Conservation (phyloP, 2,113 vertebrate genomes). For the Colossoma macropomum region DNA sequence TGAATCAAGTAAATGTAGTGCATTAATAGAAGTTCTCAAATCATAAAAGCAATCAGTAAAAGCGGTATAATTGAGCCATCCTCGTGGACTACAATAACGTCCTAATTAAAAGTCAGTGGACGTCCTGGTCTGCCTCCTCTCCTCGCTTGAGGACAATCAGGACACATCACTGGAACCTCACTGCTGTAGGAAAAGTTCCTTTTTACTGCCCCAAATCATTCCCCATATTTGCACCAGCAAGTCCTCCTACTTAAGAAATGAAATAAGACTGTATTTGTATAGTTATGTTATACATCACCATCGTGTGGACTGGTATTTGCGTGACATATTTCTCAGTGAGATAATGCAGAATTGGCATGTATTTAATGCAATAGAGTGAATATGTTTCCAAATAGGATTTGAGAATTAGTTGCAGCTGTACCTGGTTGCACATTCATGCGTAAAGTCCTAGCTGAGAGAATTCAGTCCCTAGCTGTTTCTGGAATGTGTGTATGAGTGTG, state of each 20-base stretch:
- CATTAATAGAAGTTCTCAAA: neutral
- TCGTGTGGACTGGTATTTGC: neutral
- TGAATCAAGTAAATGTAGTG: too few relatives aligned
- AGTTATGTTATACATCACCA: neutral
- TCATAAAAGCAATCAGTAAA: neutral
- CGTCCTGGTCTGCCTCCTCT: neutral
- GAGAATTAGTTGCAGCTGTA: neutral
- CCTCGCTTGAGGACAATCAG: neutral
- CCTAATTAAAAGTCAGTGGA: neutral
- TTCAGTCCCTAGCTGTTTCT: neutral
- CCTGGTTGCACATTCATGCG: neutral
- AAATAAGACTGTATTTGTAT: neutral
- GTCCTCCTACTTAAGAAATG: neutral
- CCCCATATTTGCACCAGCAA: slow-evolving; percentile 20
- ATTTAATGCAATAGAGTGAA: neutral
- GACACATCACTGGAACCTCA: neutral
- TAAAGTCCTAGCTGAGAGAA: neutral
- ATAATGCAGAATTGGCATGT: neutral
- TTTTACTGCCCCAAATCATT: slow-evolving; percentile 6
- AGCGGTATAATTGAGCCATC: neutral
- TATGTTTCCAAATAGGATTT: neutral
- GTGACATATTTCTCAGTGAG: neutral
- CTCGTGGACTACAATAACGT: neutral
- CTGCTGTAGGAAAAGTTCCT: neutral
- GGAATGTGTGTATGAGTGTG: neutral